phyloP scores from a whole-genome alignment of 2,888 invertebrate species.

The Bombyx huttoni region DNA sequence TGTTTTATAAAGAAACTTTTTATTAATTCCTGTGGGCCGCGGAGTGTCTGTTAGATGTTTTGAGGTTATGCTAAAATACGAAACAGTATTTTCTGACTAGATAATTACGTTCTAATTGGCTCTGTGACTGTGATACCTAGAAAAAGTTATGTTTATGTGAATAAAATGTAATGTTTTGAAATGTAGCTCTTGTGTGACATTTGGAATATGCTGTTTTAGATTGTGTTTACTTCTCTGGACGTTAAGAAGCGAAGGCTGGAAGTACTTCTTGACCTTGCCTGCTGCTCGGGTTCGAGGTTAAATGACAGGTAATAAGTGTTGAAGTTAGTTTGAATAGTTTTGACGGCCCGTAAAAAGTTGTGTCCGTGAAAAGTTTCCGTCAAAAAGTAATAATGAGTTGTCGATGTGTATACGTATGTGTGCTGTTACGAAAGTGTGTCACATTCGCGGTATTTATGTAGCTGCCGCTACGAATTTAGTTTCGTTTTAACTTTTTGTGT shows the following conservation, averaged over 20 bases:
- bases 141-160: slow-evolving; percentile 44
- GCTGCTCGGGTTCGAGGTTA: slow-evolving; percentile 29
- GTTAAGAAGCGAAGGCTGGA: slow-evolving; percentile 38
- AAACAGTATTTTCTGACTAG: slow-evolving; percentile 51
- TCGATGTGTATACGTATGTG: slow-evolving; percentile 4
- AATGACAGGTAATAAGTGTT: slow-evolving; percentile 36
- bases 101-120: slow-evolving; percentile 33
- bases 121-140: slow-evolving; percentile 26
- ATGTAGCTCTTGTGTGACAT: slow-evolving; percentile 52
- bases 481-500: not conserved
- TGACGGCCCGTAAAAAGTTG: slow-evolving; percentile 44
- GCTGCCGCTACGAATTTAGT: not conserved
- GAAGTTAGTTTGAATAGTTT: slow-evolving; percentile 52
- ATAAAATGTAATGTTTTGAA: slow-evolving; percentile 63
- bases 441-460: slow-evolving; percentile 12
- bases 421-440: slow-evolving; percentile 1
- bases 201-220: slow-evolving; percentile 56
- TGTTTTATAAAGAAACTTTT: slow-evolving; percentile 75
- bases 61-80: slow-evolving; percentile 65
- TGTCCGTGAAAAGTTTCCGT: slow-evolving; percentile 54
- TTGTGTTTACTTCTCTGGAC: slow-evolving; percentile 65
- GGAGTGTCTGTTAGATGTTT: slow-evolving; percentile 72
- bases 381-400: slow-evolving; percentile 29
- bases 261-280: slow-evolving; percentile 41
- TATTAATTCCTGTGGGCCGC: slow-evolving; percentile 74